A percentile compares a stretch with the other conserved stretches of the same genome.
Conservation (phyloP, 1,140 invertebrate genomes). For the Pseudomyrmex sp. region DNA sequence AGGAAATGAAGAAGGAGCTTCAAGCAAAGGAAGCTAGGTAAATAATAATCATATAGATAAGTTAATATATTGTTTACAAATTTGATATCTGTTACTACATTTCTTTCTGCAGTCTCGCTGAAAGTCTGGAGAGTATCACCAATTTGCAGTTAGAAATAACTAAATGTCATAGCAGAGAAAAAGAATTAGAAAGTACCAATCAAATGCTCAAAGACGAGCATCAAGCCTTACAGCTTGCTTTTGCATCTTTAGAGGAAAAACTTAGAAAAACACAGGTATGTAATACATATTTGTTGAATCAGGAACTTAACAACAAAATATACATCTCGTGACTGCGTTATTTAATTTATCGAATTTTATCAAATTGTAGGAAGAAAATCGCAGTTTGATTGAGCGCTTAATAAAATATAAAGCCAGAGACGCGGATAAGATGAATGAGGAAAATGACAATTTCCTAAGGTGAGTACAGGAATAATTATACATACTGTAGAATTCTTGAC, state of each 20-base stretch:
- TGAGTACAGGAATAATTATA: conserved; percentile 84
- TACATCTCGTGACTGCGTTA: too few species aligned
- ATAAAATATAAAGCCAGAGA: conserved; percentile 97
- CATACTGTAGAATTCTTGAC: not conserved
- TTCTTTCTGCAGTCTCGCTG: conserved; percentile 88
- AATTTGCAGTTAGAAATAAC: conserved; percentile 89
- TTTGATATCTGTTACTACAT: not conserved
- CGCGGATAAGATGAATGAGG: conserved; percentile 97
- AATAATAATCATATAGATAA: conserved; percentile 53
- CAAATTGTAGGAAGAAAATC: conserved; percentile 93
- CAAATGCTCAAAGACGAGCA: conserved; percentile 97
- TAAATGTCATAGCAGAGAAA: conserved; percentile 87
- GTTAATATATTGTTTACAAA: conserved; percentile 15
- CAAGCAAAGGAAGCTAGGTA: conserved; percentile 91
- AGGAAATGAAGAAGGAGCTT: conserved; percentile 93
- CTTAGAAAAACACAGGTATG: conserved; percentile 92
- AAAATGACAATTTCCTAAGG: conserved; percentile 96
- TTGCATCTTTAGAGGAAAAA: conserved; percentile 95
- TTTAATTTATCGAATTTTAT: not conserved
- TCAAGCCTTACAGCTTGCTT: conserved; percentile 96
- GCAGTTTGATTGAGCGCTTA: conserved; percentile 93
- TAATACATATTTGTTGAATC: conserved; percentile 4
- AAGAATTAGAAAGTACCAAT: conserved; percentile 92
- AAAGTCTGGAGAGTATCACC: conserved; percentile 88
- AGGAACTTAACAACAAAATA: too few species aligned